Base-by-base conservation (phyloP, 2,113 vertebrate species). In the Syrmaticus mikado region DNA sequence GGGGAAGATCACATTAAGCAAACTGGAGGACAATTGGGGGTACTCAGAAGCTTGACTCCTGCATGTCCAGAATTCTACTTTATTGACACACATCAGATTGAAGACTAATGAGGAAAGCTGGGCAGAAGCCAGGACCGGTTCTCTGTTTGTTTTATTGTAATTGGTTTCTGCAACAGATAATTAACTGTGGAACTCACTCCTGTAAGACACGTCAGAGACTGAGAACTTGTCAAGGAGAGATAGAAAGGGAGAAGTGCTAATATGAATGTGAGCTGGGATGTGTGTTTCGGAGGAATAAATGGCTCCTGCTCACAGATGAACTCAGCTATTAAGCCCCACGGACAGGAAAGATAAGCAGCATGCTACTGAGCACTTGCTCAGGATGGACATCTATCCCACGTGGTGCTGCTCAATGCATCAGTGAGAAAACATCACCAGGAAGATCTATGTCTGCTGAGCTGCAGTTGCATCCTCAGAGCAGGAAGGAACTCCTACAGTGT, bases 141-240 rank as follows among this genome's bases (percentile, higher is more conserved):
- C 89, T 73, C 78, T 27, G 46, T 94, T 96, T 95, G 82, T 18
- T 94, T 93, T 90, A 73, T 73, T 75, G 88, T 94, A 96, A 93
- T 95, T 96, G 93, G 82, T 91, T 96, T 93, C 89, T 79, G 67
- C 85, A 74, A 74, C 22, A 81, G 87, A 85, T 93, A 93, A 93
- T 95, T 96, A 94, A 95, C 72, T 71, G 76, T 52, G 76, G 82
- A 83, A 74, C 46, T 88, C 41, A 8, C 64, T 82, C 72, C 72
- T 90, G 2, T 52, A 80, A 85, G 85, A 87, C 30, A 11, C 24
- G 65, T 84, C 75, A 67, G 61, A 83, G 82, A 60, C 30, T 60
- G 38, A 62, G 79, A 62, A 77, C 72, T 90, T 93, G 60, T 40
- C 76, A 67, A 93, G 57, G 46, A 22, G 52, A 94, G 61, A 11